Evolutionary conservation across 2,797 vertebrate species (phyloP).

Genomic region (Erithacus rubecula): DNA sequence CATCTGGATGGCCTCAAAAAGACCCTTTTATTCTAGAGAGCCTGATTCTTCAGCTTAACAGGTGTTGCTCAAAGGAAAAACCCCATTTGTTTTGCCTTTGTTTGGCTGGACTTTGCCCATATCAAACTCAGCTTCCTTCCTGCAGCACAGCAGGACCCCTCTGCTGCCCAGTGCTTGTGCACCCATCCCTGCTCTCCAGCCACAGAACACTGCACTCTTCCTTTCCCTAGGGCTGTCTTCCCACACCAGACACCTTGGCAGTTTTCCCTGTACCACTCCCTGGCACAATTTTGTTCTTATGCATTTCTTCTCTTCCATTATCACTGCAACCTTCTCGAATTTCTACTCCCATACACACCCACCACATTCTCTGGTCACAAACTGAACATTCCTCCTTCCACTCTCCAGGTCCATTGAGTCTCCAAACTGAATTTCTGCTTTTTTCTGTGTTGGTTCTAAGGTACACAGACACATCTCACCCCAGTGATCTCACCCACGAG

Average conservation of each 20-base stretch:
- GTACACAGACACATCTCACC: not conserved
- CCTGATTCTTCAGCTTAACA: not conserved
- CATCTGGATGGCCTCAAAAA: not conserved
- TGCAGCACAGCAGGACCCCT: not conserved
- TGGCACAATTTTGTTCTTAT: fast-evolving
- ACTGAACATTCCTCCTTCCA: not conserved
- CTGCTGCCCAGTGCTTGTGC: fast-evolving
- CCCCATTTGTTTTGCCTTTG: not conserved
- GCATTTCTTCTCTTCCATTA: not conserved
- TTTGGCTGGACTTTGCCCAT: fast-evolving
- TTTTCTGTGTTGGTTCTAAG: too few species aligned
- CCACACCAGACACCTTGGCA: not conserved
- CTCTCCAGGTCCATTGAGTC: not conserved
- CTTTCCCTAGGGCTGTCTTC: not conserved
- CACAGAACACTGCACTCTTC: not conserved
- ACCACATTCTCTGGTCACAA: fast-evolving
- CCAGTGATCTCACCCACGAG: not conserved
- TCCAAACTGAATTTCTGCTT: fast-evolving
- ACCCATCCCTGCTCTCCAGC: not conserved
- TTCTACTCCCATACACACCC: not conserved
- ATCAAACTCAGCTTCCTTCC: not conserved
- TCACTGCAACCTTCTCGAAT: not conserved
- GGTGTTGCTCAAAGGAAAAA: not conserved
- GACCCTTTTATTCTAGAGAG: not conserved
- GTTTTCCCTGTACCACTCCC: not conserved